Percentiles rank a stretch among this genome's conserved stretches.
Conservation (phyloP, 2,888 invertebrate genomes). For the Euzetes globulus region DNA sequence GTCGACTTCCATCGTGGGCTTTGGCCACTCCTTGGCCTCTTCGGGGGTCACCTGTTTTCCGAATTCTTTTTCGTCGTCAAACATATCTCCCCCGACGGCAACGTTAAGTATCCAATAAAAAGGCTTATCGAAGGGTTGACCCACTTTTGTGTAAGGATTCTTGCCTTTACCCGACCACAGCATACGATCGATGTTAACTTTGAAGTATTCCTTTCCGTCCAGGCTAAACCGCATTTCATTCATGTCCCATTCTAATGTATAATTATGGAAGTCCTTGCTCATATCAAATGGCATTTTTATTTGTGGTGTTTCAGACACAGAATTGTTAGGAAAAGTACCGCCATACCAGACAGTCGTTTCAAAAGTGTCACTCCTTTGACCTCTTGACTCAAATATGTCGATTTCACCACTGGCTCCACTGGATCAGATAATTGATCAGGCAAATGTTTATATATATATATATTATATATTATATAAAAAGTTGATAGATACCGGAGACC, state of each 20-base stretch:
- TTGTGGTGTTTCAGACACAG: constrained; percentile 52
- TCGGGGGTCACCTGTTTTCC: constrained; percentile 10
- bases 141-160: constrained; percentile 42
- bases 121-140: constrained; percentile 50
- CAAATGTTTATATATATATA: too few species aligned
- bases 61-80: neutral
- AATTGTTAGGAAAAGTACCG: constrained; percentile 54
- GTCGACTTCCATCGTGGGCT: constrained; percentile 26
- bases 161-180: neutral
- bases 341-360: constrained; percentile 60
- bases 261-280: constrained; percentile 58
- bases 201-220: constrained; percentile 42
- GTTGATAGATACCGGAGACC: constrained; percentile 57
- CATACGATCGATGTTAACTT: neutral
- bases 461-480: too few species aligned
- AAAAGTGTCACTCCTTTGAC: constrained; percentile 52
- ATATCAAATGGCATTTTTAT: constrained; percentile 44
- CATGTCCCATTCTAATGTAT: constrained; percentile 61
- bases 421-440: too few species aligned
- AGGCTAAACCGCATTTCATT: constrained; percentile 48
- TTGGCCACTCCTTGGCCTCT: constrained; percentile 10
- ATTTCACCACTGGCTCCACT: constrained; percentile 54
- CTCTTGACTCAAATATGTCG: constrained; percentile 61
- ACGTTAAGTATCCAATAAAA: constrained; percentile 68
- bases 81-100: constrained; percentile 64